Base-by-base conservation (phyloP, 1,140 invertebrate species). In the Bombus vancouverensis region DNA sequence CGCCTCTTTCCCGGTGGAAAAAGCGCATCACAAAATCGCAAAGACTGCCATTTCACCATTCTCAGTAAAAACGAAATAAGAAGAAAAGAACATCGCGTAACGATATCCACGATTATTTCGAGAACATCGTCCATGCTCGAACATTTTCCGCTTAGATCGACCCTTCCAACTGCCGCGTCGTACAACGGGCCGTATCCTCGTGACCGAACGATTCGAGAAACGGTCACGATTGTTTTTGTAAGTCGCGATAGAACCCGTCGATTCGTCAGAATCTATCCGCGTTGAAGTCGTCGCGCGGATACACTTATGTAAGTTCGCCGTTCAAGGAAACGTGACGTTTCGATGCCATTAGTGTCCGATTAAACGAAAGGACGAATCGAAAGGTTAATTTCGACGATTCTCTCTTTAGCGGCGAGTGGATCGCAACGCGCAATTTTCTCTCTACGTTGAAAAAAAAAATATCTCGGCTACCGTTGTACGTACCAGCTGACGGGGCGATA, bases 1-100 rank as follows among this genome's bases (percentile, higher is more conserved):
- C 87, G 77, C 70, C 79, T 66, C 75, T 90, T 90, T 66, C 76
- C 73, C 32, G 79, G 68, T 44, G 85, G 78, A 76, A 37, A 42
- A 66, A 68, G 74, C 79, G 78, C 88, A 80, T 89, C 57, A 42
- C 73, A 57, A 71, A 90, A 90, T 90, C 79, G 81, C 66, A 70
- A 89, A 85, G 66, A 90, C 89, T 90, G 89, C 89, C 89, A 90
- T 90, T 90, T 85, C 76, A 89, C 70, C 77, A 68, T 70, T 89
- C 84, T 89, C 88, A 70, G 85, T 89, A 83, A 89, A 77, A 66
- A 68, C 34, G 28, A 44, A 76, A 37, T 12, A 39, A 59, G 62
- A 62, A 44, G n/a, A 10, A 65, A 74, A 22, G n/a, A 79, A 88
- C 53, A 88, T 81, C 80, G 80, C 87, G 65, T 76, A 37, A 86